Evolutionary conservation across 2,888 invertebrate species (phyloP).

Genomic region (Chorisops tibialis): DNA sequence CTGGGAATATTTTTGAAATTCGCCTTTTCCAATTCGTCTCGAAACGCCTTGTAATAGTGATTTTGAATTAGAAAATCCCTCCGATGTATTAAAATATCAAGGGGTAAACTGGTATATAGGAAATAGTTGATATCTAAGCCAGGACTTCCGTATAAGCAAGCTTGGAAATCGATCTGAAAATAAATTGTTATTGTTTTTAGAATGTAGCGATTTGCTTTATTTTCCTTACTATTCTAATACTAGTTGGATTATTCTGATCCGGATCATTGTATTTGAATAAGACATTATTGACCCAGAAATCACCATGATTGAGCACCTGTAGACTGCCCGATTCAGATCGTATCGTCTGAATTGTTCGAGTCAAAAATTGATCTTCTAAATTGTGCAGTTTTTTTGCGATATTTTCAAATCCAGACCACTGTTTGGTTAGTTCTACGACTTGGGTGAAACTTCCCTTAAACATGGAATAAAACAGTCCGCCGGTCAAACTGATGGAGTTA

Average conservation of each 20-base stretch:
- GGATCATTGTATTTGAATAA: slow-evolving; percentile 45
- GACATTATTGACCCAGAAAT: slow-evolving; percentile 51
- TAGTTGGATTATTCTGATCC: background rate
- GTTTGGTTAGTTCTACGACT: slow-evolving; percentile 40
- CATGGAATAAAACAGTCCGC: background rate
- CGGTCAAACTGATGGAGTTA: no score
- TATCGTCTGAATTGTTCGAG: slow-evolving; percentile 10
- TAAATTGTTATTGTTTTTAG: background rate
- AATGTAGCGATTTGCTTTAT: no score
- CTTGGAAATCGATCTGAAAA: slow-evolving; percentile 49
- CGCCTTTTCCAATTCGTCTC: background rate
- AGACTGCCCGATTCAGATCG: background rate
- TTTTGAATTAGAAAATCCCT: slow-evolving; percentile 41
- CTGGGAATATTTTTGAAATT: slow-evolving; percentile 37
- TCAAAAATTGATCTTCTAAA: slow-evolving; percentile 44
- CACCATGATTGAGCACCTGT: slow-evolving; percentile 50
- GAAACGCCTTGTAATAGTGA: slow-evolving; percentile 11
- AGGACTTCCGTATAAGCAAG: slow-evolving; percentile 47
- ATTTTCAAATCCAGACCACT: slow-evolving; percentile 44
- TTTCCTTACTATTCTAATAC: slow-evolving; percentile 9
- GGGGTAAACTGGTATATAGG: slow-evolving; percentile 46
- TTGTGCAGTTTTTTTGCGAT: slow-evolving; percentile 43
- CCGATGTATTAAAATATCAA: slow-evolving; percentile 41
- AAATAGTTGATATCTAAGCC: slow-evolving; percentile 52
- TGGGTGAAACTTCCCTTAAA: background rate